Conservation (phyloP, 2,113 vertebrate genomes). For the Bubo blakistoni region DNA sequence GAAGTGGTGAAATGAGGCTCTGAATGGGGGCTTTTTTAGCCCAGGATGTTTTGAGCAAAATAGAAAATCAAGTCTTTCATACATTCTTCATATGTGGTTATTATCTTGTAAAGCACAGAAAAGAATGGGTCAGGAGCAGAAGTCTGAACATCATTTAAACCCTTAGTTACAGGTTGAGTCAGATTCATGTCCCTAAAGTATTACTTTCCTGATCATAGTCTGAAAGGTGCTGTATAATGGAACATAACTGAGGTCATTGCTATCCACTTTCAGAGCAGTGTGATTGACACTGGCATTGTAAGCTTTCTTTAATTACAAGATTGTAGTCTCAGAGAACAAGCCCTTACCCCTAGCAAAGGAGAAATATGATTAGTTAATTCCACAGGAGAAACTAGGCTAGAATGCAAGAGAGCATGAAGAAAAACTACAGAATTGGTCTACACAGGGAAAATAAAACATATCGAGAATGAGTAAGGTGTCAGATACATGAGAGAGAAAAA, state of each 20-base stretch:
- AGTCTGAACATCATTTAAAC: background rate
- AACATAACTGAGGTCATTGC: constrained; percentile 36
- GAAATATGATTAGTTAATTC: constrained; percentile 59
- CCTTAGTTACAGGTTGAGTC: background rate
- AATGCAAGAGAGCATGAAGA: background rate
- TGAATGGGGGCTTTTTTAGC: background rate
- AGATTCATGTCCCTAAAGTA: background rate
- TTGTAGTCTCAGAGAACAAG: constrained; percentile 51
- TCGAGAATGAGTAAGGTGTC: background rate
- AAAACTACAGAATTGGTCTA: background rate
- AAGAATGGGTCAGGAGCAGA: background rate
- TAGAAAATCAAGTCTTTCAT: background rate
- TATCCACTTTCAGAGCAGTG: background rate
- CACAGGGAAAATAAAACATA: background rate
- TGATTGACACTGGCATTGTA: constrained; percentile 47
- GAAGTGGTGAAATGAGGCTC: background rate
- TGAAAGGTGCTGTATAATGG: constrained; percentile 40
- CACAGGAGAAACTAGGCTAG: background rate
- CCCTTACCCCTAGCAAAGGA: constrained; percentile 21
- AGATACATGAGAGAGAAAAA: background rate
- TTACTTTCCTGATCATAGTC: constrained; percentile 21
- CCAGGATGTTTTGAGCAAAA: background rate
- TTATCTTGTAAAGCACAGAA: background rate
- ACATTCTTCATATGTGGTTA: background rate
- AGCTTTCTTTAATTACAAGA: constrained; percentile 58